Percentiles rank a stretch among this genome's conserved stretches.
These are phyloP conservation scores for Stichodactyla mertensii DNA, from an alignment of 64 coral and sea anemone species.

Conservation along the genomic window DNA sequence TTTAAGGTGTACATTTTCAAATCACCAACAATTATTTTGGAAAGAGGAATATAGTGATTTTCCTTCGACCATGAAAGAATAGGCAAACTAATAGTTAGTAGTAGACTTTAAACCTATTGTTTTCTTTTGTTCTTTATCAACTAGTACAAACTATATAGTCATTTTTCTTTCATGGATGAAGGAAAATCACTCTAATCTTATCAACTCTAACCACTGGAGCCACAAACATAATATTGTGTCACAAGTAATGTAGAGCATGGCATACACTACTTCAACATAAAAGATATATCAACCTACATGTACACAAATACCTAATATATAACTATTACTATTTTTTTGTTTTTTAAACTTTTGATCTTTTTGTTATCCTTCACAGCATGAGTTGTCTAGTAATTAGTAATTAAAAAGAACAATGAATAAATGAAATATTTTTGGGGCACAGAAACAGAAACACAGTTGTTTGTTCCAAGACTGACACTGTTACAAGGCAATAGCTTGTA, in stretches of 20 bases:
- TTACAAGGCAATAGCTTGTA: constrained; percentile 68
- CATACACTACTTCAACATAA: not conserved
- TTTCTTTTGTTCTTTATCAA: too few species aligned
- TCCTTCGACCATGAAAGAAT: too few species aligned
- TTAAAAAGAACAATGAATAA: not conserved
- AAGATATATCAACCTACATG: not conserved
- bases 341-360: constrained; percentile 6
- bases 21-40: too few species aligned
- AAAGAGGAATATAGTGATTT: too few species aligned
- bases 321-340: not conserved
- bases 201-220: too few species aligned
- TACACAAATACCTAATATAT: not conserved
- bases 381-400: not conserved
- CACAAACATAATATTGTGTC: not conserved
- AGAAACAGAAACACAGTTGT: constrained; percentile 22
- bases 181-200: too few species aligned
- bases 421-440: constrained; percentile 21
- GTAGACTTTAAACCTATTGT: too few species aligned
- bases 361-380: constrained; percentile 26
- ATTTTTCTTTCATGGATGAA: too few species aligned
- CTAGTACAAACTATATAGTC: too few species aligned
- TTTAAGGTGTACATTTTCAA: too few species aligned
- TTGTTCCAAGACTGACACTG: constrained; percentile 68
- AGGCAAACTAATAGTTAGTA: too few species aligned
- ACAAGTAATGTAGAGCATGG: not conserved